A percentile compares a stretch with the other conserved stretches of the same genome.
Evolutionary conservation across 2,888 invertebrate species (phyloP).

Genomic region (Epirrita christyi): DNA sequence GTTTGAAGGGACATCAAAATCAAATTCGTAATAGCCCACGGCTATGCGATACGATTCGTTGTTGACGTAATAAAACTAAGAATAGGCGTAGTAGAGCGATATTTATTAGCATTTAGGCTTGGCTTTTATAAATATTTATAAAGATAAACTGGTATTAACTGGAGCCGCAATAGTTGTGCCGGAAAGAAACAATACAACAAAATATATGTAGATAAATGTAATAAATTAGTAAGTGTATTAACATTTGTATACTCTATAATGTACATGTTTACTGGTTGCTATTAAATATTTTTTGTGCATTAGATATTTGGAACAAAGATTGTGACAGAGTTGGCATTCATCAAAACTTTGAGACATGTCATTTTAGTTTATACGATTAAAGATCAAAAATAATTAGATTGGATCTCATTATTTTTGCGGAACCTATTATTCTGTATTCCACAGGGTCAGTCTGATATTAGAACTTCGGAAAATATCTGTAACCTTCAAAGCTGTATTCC

Average conservation of each 20-base stretch:
- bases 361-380: no score
- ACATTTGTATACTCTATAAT: not conserved
- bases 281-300: no score
- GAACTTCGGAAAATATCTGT: no score
- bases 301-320: no score
- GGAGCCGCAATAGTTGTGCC: not conserved
- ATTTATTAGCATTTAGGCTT: conserved; percentile 11
- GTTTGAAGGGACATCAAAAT: conserved; percentile 14
- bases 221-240: not conserved
- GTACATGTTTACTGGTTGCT: not conserved
- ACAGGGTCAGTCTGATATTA: no score
- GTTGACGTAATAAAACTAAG: conserved; percentile 24
- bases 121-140: conserved; percentile 23
- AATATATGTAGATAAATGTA: not conserved
- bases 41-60: conserved; percentile 13
- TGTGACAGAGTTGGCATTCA: no score
- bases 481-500: no score
- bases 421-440: no score
- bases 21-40: conserved; percentile 18
- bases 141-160: conserved; percentile 11
- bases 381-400: no score
- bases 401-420: no score
- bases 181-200: not conserved
- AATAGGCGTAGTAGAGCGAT: conserved; percentile 14
- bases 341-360: no score